phyloP scores from a whole-genome alignment of 2,888 invertebrate species.

The Thecophora atra region DNA sequence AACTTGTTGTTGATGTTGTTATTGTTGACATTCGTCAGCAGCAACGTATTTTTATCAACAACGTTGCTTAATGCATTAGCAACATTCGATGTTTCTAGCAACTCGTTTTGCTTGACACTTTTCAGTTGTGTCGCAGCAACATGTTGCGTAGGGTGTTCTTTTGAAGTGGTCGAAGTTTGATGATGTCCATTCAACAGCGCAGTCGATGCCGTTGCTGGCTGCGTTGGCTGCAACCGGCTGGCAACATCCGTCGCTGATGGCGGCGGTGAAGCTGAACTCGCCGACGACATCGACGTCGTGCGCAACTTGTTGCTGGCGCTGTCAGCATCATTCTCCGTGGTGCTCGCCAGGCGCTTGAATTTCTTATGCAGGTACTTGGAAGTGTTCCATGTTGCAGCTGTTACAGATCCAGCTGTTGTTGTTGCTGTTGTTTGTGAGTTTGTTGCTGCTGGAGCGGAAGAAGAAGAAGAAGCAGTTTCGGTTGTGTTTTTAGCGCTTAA shows the following conservation, averaged over 20 bases:
- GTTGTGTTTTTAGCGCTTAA: constrained; percentile 38
- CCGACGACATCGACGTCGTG: constrained; percentile 57
- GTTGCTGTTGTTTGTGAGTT: constrained; percentile 39
- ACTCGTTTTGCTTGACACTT: constrained; percentile 21
- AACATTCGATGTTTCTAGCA: not conserved
- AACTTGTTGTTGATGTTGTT: constrained; percentile 16
- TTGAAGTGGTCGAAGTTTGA: constrained; percentile 30
- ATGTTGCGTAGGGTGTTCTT: constrained; percentile 13
- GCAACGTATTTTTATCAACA: not conserved
- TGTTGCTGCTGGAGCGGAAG: constrained; percentile 33
- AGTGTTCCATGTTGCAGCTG: constrained; percentile 67
- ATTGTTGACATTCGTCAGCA: not conserved
- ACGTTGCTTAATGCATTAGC: constrained; percentile 1
- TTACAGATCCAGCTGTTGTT: constrained; percentile 35
- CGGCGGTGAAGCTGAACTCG: constrained; percentile 55
- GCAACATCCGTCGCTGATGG: constrained; percentile 45
- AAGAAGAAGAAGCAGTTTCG: not conserved
- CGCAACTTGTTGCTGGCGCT: constrained; percentile 49
- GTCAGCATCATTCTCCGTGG: constrained; percentile 52
- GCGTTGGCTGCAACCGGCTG: constrained; percentile 16
- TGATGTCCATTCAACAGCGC: constrained; percentile 39
- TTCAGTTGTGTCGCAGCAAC: constrained; percentile 26
- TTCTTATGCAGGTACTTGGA: constrained; percentile 90
- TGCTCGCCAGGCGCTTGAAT: constrained; percentile 84
- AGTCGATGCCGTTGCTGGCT: not conserved